These are phyloP conservation scores for Addax nasomaculatus DNA, from an alignment of 2,113 vertebrate species.

Conservation along the genomic window DNA sequence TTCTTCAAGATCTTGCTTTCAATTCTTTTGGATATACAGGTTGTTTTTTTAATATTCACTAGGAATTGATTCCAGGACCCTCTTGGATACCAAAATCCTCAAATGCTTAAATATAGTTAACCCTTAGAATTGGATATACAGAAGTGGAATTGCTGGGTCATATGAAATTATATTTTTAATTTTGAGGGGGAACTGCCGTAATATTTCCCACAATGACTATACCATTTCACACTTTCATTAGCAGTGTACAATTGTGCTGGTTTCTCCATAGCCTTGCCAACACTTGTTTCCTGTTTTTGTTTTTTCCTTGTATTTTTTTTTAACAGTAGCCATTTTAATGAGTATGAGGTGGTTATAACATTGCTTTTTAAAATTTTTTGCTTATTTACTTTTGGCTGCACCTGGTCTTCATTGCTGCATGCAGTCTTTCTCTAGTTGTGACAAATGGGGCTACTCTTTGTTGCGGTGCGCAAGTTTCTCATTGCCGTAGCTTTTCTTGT, in stretches of 20 bases:
- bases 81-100: neutral
- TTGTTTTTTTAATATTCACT: neutral
- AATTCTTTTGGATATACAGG: neutral
- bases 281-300: neutral
- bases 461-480: fast-evolving
- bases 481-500: neutral
- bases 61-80: neutral
- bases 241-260: neutral
- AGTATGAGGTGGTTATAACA: neutral
- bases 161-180: neutral
- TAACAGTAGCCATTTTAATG: neutral
- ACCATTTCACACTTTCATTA: neutral
- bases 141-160: neutral
- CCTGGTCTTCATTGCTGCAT: neutral
- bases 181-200: neutral
- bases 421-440: neutral
- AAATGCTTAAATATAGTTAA: neutral
- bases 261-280: neutral
- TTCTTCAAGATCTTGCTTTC: neutral
- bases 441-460: neutral
- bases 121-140: neutral
- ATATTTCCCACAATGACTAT: neutral
- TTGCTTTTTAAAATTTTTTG: neutral
- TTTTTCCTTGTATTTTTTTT: neutral
- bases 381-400: neutral